A percentile compares a stretch with the other conserved stretches of the same genome.
Evolutionary conservation across 1,140 invertebrate species (phyloP).

Genomic region (Calycopis cecrops): DNA sequence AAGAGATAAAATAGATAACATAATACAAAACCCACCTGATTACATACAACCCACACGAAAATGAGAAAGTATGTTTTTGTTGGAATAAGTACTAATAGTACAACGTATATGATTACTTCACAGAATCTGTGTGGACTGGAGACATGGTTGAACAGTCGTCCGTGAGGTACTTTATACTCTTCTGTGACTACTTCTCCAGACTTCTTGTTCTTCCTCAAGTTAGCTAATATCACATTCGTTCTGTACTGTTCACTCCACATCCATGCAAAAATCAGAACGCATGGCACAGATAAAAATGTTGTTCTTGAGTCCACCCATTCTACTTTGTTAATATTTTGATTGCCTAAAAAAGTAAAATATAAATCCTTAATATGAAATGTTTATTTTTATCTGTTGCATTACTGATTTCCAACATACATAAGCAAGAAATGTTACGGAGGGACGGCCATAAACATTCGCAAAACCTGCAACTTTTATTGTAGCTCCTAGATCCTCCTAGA

Average conservation of each 20-base stretch:
- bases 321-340: constrained; percentile 38
- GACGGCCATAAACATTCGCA: too few relatives aligned
- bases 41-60: constrained; percentile 84
- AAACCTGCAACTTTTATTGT: too few relatives aligned
- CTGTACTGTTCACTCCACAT: constrained; percentile 82
- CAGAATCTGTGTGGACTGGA: constrained; percentile 89
- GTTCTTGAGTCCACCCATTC: constrained; percentile 50
- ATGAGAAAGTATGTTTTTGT: constrained; percentile 62
- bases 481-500: too few relatives aligned
- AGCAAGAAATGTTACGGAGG: too few relatives aligned
- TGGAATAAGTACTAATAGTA: constrained; percentile 77
- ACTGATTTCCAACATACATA: too few relatives aligned
- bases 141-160: constrained; percentile 85
- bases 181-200: constrained; percentile 78
- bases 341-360: constrained; percentile 32
- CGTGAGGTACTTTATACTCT: constrained; percentile 85
- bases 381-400: too few relatives aligned
- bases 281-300: constrained; percentile 64
- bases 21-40: constrained; percentile 79
- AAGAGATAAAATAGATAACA: neutral
- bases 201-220: constrained; percentile 81
- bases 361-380: too few relatives aligned
- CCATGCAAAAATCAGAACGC: constrained; percentile 78
- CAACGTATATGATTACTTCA: constrained; percentile 88
- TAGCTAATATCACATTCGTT: constrained; percentile 82